Base-by-base conservation (phyloP, 2,888 invertebrate species). In the Cantharis nigra region DNA sequence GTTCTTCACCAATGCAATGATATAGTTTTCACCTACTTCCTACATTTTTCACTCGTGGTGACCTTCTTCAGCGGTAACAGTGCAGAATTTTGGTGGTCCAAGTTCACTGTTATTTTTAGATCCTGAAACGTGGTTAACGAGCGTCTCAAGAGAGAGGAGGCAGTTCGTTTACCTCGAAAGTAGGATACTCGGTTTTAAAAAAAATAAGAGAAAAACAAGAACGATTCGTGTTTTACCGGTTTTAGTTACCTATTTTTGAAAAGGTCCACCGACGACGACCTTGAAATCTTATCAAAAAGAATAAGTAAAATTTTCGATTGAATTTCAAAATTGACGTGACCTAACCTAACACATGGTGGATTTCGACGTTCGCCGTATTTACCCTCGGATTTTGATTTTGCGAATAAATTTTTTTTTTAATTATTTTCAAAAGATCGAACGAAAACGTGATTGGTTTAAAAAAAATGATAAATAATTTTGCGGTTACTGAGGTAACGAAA, bases 401-500 rank as follows among this genome's bases (percentile, higher is more conserved):
- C 13, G 16, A n/a, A 23, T 3, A 67, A 67, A 67, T 13, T 2
- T 20, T 20, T 20, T 20, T 20, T 20, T 3, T 9, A n/a, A 18
- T 23, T 23, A 23, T 64, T 13, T 9, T 1, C 23, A 65, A 65
- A n/a, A 49, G n/a, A 49, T 69, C 4, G 4, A 69, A 69, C 26
- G 67, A 26, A 26, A 67, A 70, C 28, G 1, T 30, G 69, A 69
- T 30, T 30, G 33, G 33, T 30, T 14, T 33, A 33, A 70, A 33
- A 70, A 70, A 30, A n/a, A 30, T 13, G n/a, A 33, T 33, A 33
- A 28, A 70, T 33, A 30, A 70, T 18, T 9, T 70, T 33, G 33
- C 70, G 30, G 70, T 70, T 70, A 70, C 70, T 70, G 33, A 18
- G 33, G 70, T 70, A 33, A 70, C 70, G 18, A 70, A 69, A 13